Evolutionary conservation across 2,797 vertebrate species (phyloP).

Genomic region (Typhlichthys subterraneus): DNA sequence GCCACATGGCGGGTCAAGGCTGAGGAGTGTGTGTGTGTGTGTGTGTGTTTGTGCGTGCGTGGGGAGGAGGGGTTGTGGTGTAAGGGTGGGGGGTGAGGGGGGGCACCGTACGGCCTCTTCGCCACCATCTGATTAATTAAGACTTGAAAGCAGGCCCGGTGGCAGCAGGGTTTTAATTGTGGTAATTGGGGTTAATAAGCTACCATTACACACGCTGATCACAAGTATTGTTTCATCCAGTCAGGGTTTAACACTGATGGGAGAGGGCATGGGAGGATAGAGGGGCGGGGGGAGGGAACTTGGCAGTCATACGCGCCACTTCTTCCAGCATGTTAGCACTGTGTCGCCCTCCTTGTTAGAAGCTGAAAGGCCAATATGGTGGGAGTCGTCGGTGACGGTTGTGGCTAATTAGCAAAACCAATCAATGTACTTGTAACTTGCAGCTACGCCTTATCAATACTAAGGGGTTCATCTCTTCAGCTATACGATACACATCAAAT

Average conservation of each 20-base stretch:
- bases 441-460: no score
- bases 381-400: slow-evolving; percentile 12
- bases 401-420: slow-evolving; percentile 33
- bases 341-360: slow-evolving; percentile 47
- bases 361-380: slow-evolving; percentile 36
- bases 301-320: slow-evolving; percentile 69
- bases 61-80: slow-evolving; percentile 9
- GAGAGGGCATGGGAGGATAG: slow-evolving; percentile 59
- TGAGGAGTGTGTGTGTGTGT: slow-evolving; percentile 62
- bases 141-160: slow-evolving; percentile 81
- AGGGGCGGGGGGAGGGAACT: slow-evolving; percentile 39
- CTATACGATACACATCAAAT: no score
- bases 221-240: slow-evolving; percentile 84
- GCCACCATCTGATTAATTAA: slow-evolving; percentile 85
- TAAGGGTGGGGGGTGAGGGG: slow-evolving; percentile 7
- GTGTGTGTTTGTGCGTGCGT: slow-evolving; percentile 31
- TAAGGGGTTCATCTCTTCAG: no score
- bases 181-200: slow-evolving; percentile 87
- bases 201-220: slow-evolving; percentile 83
- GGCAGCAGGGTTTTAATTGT: slow-evolving; percentile 84
- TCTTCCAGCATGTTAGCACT: slow-evolving; percentile 69
- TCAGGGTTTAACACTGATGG: slow-evolving; percentile 80
- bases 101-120: slow-evolving; percentile 66
- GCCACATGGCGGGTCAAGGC: slow-evolving; percentile 80
- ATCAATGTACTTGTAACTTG: not conserved